Evolutionary conservation across 30 jellyfish, hydroid and myxozoan genomes (phyloP).

Genomic region (Turritopsis rubra): DNA sequence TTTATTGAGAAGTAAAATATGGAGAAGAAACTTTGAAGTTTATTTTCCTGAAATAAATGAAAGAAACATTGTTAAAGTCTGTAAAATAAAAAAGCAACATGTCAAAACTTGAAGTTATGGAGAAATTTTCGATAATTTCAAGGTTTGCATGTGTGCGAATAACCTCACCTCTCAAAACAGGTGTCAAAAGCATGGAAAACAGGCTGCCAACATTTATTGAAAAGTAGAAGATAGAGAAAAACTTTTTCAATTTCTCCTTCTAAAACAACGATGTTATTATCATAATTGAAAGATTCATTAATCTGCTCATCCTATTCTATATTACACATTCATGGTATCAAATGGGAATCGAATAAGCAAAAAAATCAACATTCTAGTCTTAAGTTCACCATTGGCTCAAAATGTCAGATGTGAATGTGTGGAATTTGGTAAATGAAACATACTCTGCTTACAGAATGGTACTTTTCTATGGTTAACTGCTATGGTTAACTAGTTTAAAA

Average conservation of each 20-base stretch:
- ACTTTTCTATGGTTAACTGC: too few relatives aligned
- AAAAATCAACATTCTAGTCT: too few relatives aligned
- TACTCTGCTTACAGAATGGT: too few relatives aligned
- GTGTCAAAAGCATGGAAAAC: conserved; percentile 47
- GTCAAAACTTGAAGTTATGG: neutral
- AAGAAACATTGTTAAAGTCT: neutral
- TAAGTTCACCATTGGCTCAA: too few relatives aligned
- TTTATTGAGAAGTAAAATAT: conserved; percentile 90
- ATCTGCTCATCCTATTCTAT: neutral
- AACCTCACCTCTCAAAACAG: conserved; percentile 44
- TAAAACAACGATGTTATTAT: conserved; percentile 5
- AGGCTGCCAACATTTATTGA: conserved; percentile 44
- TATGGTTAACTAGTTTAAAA: too few relatives aligned
- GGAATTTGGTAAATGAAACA: too few relatives aligned
- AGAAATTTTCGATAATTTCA: neutral
- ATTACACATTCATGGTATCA: neutral
- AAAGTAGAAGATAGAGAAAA: conserved; percentile 48
- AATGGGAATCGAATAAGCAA: too few relatives aligned
- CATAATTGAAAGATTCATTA: neutral
- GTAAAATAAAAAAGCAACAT: neutral
- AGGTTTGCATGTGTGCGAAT: neutral
- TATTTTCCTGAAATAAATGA: conserved; percentile 63
- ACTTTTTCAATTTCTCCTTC: conserved; percentile 27
- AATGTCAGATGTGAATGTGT: too few relatives aligned
- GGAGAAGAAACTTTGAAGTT: conserved; percentile 92